Evolutionary conservation across 2,113 vertebrate genomes (phyloP).

Genomic region (Brachypteracias leptosomus): DNA sequence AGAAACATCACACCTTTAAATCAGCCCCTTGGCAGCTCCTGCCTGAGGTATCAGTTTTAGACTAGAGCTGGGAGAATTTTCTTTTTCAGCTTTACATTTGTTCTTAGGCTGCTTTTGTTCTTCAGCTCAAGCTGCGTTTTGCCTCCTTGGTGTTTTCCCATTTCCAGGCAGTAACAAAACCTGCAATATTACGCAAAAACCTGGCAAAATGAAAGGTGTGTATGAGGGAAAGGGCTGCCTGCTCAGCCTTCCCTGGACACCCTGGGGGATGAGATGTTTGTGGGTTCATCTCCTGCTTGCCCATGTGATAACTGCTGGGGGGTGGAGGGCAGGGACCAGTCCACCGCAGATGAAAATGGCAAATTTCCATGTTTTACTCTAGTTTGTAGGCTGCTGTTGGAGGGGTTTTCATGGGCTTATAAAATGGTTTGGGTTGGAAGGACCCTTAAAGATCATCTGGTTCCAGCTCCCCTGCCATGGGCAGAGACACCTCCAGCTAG

Average conservation of each 20-base stretch:
- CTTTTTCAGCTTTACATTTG: not conserved
- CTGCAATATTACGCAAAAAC: no score
- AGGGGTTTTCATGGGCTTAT: fast-evolving
- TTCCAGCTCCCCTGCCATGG: not conserved
- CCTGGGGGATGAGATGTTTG: fast-evolving
- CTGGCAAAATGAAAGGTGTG: no score
- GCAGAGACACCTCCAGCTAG: not conserved
- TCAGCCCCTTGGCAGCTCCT: not conserved
- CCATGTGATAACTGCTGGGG: not conserved
- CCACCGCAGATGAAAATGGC: not conserved
- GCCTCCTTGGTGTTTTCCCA: not conserved
- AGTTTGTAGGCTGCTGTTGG: fast-evolving
- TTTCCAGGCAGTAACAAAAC: not conserved
- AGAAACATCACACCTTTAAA: not conserved
- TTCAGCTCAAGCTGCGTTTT: not conserved
- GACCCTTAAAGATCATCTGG: not conserved
- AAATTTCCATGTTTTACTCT: not conserved
- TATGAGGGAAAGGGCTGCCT: not conserved
- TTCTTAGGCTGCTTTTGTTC: not conserved
- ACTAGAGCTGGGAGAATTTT: not conserved
- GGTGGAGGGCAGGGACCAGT: not conserved
- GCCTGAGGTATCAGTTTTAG: not conserved
- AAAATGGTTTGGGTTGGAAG: not conserved
- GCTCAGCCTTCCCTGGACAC: not conserved
- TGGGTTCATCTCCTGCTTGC: not conserved